Evolutionary conservation across 2,888 invertebrate species (phyloP), one percentile per base, ranked within the genome.

Genomic region (Volucella bombylans): DNA sequence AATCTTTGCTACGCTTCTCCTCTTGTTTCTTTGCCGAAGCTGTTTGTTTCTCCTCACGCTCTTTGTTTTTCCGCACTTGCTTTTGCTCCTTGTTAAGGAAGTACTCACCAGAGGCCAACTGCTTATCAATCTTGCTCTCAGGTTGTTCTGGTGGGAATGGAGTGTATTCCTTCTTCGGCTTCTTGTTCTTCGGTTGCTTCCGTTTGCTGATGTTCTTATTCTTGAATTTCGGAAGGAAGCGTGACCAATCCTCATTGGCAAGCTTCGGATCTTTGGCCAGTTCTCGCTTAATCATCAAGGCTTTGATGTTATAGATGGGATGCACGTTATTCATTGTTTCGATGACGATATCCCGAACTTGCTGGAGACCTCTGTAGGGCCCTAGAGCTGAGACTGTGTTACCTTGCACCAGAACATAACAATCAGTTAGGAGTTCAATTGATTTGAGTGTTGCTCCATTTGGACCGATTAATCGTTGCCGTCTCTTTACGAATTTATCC

Each of bases 271-370:
- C 97, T 92, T 98, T 98, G 88, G 96, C 96, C 73, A 99, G 92
- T 92, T 99, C 99, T 87, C 96, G 94, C 91, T 99, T 99, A 65
- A 99, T 98, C 99, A 99, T 99, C 65, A 99, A 92, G 2, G 97
- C 96, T 93, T 99, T 97, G 1, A 99, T 98, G 89, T 98, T 99
- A 90, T 99, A 99, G 91, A 99, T 97, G 1, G 99, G 99, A 93
- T 99, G 99, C 72, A 99, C 94, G 91, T 99, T 99, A 90, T 97
- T 97, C 99, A 99, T 99, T 0, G 98, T 98, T 88, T 99, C 99
- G 89, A 96, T 96, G 1, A 97, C 97, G 88, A 99, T 97, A 88
- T 96, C 95, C 73, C 98, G 93, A 0, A 97, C 97, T 91, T 97
- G 96, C 74, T 95, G 94, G 31, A 97, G 91, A 0, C 99, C 99